phyloP scores from a whole-genome alignment of 2,113 vertebrate genomes.

The Urocitellus parryii region DNA sequence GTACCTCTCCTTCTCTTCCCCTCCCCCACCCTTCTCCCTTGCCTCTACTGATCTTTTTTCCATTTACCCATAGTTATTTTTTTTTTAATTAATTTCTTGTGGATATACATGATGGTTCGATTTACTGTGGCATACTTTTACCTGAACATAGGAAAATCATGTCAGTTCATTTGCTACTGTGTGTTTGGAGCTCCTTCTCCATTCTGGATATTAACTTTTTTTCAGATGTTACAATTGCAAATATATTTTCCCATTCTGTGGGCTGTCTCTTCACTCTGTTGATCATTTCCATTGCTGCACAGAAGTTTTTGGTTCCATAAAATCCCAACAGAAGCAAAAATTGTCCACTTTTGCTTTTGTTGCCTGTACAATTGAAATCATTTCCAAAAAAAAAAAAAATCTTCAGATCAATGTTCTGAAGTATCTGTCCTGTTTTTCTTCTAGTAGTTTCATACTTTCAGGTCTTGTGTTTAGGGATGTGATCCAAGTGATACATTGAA shows the following conservation, averaged over 20 bases:
- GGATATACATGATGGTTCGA: no score
- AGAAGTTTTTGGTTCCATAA: neutral
- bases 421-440: neutral
- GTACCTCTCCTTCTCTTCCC: no score
- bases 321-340: neutral
- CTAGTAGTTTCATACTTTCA: neutral
- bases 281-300: neutral
- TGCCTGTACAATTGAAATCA: neutral
- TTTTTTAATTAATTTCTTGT: no score
- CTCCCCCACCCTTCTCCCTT: no score
- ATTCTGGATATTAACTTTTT: neutral
- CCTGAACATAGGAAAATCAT: no score
- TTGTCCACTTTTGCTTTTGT: neutral
- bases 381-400: neutral
- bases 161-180: neutral
- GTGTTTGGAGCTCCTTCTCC: neutral
- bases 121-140: no score
- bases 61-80: no score
- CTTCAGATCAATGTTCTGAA: neutral
- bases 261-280: neutral
- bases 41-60: no score
- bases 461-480: neutral
- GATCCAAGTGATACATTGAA: neutral
- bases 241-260: neutral
- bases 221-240: neutral